A percentile compares a stretch with the other conserved stretches of the same genome.
These are phyloP conservation scores for Conger conger DNA, from an alignment of 2,113 vertebrate species.

Conservation along the genomic window DNA sequence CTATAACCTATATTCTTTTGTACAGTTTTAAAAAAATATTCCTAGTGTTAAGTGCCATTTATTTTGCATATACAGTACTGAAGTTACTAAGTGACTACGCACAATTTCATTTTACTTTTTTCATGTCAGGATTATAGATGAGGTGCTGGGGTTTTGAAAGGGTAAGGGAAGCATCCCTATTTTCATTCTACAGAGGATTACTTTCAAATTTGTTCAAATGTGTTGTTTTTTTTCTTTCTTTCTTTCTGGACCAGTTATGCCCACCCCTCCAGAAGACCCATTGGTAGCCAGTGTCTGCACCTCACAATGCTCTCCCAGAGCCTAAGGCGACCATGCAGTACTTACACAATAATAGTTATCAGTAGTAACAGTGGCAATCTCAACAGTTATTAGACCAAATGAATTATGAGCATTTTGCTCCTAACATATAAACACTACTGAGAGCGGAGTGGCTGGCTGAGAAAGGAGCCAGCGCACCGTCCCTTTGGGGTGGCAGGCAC, in stretches of 20 bases:
- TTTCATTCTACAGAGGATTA: not conserved
- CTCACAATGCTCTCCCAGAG: not conserved
- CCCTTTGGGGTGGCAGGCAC: not conserved
- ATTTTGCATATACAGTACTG: constrained; percentile 64
- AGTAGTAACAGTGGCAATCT: not conserved
- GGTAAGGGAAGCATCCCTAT: not conserved
- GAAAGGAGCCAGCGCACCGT: not conserved
- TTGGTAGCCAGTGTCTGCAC: constrained; percentile 35
- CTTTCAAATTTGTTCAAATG: not conserved
- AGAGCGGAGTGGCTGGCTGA: not conserved
- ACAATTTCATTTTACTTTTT: constrained; percentile 48
- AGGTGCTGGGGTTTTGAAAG: not conserved
- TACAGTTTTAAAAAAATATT: constrained; percentile 66
- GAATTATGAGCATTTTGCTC: constrained; percentile 16
- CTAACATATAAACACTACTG: constrained; percentile 20
- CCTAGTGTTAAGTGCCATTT: constrained; percentile 78
- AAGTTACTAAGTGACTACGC: constrained; percentile 64
- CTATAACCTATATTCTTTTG: constrained; percentile 48
- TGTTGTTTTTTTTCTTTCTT: constrained; percentile 1
- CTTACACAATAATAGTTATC: not conserved
- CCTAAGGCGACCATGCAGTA: not conserved
- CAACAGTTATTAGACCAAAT: constrained; percentile 36
- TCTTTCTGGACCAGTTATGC: not conserved
- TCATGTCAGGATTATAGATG: constrained; percentile 38
- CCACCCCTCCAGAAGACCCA: not conserved